Evolutionary conservation across 2,113 vertebrate genomes (phyloP).

Genomic region (Entomyzon cyanotis): DNA sequence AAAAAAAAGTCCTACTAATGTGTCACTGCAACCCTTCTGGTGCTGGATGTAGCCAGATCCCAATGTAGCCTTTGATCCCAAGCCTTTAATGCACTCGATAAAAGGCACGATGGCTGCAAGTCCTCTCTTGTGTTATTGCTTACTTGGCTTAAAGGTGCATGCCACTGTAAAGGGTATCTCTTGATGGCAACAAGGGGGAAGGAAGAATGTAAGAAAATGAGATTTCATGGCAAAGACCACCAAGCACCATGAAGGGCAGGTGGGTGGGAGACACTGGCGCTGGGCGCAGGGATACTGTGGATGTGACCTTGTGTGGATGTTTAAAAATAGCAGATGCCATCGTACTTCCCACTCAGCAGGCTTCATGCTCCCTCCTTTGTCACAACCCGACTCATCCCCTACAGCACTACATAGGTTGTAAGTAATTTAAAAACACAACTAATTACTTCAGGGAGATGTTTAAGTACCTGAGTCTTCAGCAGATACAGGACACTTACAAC

Average conservation of each 20-base stretch:
- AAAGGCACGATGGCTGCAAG: conserved; percentile 1
- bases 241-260: not conserved
- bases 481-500: not conserved
- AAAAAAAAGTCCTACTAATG: not conserved
- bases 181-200: not conserved
- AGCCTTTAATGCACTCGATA: not conserved
- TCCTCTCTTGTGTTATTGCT: not conserved
- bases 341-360: rapidly evolving
- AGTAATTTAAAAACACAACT: conserved; percentile 25
- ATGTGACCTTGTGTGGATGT: not conserved
- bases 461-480: not conserved
- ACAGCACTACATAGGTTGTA: not conserved
- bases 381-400: not conserved
- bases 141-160: not conserved
- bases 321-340: conserved; percentile 30
- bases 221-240: not conserved
- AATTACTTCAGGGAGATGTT: not conserved
- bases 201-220: not conserved
- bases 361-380: not conserved
- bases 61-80: conserved; percentile 40
- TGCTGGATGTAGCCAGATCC: not conserved
- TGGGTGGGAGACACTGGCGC: rapidly evolving
- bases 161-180: not conserved
- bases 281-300: rapidly evolving
- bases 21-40: not conserved